Evolutionary conservation across 2,797 vertebrate genomes (phyloP).

Genomic region (Leptodactylus fallax): DNA sequence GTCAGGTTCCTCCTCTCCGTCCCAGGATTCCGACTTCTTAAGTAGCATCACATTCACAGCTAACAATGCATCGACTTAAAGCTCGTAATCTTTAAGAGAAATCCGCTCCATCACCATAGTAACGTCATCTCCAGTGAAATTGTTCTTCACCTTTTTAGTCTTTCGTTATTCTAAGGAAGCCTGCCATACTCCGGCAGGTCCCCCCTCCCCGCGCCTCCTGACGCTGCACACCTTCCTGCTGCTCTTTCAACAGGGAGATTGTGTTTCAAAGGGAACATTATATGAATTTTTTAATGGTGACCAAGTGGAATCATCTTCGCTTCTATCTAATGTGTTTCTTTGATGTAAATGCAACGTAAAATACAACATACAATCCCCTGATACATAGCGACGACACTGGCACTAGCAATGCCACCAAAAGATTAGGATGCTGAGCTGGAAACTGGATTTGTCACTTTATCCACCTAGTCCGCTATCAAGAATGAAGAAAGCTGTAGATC

Average conservation of each 20-base stretch:
- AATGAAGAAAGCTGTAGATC: too few relatives aligned
- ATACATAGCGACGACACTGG: neutral
- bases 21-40: neutral
- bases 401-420: too few relatives aligned
- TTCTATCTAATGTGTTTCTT: neutral
- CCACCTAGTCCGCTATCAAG: too few relatives aligned
- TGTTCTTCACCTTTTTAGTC: conserved; percentile 30
- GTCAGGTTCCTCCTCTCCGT: neutral
- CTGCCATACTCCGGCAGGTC: neutral
- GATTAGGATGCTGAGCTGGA: too few relatives aligned
- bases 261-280: conserved; percentile 14
- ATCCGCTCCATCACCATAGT: conserved; percentile 34
- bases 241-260: neutral
- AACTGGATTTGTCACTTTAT: too few relatives aligned
- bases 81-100: conserved; percentile 27
- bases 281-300: conserved; percentile 1
- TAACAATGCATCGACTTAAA: conserved; percentile 17
- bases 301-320: neutral
- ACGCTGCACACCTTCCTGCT: conserved; percentile 13
- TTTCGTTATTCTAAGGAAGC: conserved; percentile 35
- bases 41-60: conserved; percentile 21
- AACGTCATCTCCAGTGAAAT: conserved; percentile 46
- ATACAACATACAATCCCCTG: neutral
- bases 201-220: neutral
- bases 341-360: neutral